These are phyloP conservation scores for Ceyx margarethae DNA, from an alignment of 2,113 vertebrate species.

Conservation along the genomic window DNA sequence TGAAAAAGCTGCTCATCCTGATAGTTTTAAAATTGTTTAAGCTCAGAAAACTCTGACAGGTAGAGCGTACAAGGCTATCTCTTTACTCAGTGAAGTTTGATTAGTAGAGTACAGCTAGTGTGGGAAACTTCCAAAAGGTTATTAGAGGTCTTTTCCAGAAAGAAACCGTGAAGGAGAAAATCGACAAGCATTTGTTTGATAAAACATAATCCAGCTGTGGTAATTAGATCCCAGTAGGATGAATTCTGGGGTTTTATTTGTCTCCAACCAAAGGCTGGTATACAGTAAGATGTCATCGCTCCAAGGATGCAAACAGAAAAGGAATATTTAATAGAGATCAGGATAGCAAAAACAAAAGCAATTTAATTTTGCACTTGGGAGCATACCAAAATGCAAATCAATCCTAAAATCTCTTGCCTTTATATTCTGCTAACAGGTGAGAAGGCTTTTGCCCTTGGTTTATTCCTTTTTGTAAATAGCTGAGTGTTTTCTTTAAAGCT, in stretches of 20 bases:
- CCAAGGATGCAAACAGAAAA: conserved; percentile 64
- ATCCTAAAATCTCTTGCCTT: conserved; percentile 61
- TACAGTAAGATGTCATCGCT: conserved; percentile 59
- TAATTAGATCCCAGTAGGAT: conserved; percentile 77
- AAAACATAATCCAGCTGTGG: conserved; percentile 69
- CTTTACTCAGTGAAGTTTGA: background rate
- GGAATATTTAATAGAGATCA: conserved; percentile 71
- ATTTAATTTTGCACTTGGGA: conserved; percentile 68
- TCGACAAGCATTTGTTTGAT: conserved; percentile 66
- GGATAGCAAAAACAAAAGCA: conserved; percentile 56
- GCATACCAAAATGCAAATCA: conserved; percentile 66
- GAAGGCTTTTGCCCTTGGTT: background rate
- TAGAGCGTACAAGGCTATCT: conserved; percentile 22
- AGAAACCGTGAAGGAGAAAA: conserved; percentile 42
- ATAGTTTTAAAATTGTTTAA: background rate
- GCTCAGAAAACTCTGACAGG: background rate
- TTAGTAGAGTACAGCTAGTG: background rate
- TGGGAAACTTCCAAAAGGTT: conserved; percentile 47
- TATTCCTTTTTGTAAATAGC: background rate
- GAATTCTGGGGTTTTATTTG: conserved; percentile 24
- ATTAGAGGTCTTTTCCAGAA: conserved; percentile 32
- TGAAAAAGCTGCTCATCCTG: background rate
- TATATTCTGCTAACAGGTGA: conserved; percentile 55
- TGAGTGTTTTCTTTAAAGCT: conserved; percentile 11
- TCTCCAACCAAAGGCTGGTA: conserved; percentile 55